Evolutionary conservation across 2,797 vertebrate species (phyloP).

Genomic region (Gephyroberyx darwinii): DNA sequence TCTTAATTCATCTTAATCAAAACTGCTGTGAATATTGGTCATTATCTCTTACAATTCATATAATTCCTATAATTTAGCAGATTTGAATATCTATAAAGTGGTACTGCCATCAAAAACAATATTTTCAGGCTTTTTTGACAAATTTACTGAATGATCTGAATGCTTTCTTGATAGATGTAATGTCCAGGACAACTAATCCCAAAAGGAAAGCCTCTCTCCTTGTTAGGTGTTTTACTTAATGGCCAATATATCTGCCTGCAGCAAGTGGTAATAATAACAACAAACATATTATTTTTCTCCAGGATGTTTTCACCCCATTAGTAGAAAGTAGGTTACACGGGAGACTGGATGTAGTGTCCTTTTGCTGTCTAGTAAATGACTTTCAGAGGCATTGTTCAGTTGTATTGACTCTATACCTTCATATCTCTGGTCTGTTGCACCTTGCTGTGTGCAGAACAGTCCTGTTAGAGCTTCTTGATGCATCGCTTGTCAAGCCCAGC

Average conservation of each 20-base stretch:
- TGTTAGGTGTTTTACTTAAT: conserved; percentile 18
- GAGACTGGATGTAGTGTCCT: conserved; percentile 13
- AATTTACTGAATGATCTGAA: conserved; percentile 7
- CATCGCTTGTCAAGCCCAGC: conserved; percentile 41
- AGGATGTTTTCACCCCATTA: neutral
- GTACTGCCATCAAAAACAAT: conserved; percentile 28
- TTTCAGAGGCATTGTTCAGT: conserved; percentile 24
- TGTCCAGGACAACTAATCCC: neutral
- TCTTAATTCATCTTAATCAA: neutral
- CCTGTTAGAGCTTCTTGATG: conserved; percentile 29
- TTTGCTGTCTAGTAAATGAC: conserved; percentile 9
- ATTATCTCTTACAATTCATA: conserved; percentile 20
- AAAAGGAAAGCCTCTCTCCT: conserved; percentile 8
- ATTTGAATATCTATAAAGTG: conserved; percentile 19
- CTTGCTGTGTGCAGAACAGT: conserved; percentile 30
- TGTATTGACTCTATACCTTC: conserved; percentile 33
- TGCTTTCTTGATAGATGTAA: neutral
- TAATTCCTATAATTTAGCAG: conserved; percentile 8
- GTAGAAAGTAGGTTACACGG: neutral
- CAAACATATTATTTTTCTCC: neutral
- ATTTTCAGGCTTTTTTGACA: conserved; percentile 22
- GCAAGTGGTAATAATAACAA: neutral
- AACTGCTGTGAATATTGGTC: conserved; percentile 16
- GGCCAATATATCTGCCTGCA: conserved; percentile 10
- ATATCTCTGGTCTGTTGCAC: conserved; percentile 41